Percentiles rank a stretch among this genome's conserved stretches.
Conservation (phyloP, 2,888 invertebrate species). For the Adineta ricciae region DNA sequence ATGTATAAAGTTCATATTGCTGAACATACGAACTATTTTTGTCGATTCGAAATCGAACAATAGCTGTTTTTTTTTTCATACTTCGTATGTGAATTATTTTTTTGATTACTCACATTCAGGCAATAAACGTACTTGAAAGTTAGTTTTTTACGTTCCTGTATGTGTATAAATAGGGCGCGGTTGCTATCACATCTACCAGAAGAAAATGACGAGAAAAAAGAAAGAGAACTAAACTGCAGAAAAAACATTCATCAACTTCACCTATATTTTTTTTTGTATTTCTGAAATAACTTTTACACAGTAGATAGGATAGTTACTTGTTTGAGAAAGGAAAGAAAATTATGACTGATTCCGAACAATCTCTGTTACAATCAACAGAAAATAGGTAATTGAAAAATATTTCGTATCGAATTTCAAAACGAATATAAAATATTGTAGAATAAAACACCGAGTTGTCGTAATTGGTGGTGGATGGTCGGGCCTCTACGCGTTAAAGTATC, state of each 20-base stretch:
- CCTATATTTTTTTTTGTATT: background rate
- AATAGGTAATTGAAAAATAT: background rate
- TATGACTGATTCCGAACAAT: background rate
- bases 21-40: too few relatives aligned
- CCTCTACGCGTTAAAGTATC: constrained; percentile 2
- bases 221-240: background rate
- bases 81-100: too few relatives aligned
- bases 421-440: background rate
- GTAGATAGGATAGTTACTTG: background rate
- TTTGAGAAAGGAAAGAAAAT: background rate
- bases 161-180: too few relatives aligned
- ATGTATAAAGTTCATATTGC: too few relatives aligned
- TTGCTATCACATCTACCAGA: too few relatives aligned
- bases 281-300: background rate
- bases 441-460: background rate
- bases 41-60: too few relatives aligned
- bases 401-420: background rate
- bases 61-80: too few relatives aligned
- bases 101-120: too few relatives aligned
- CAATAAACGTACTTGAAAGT: too few relatives aligned
- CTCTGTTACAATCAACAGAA: background rate
- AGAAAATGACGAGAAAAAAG: background rate
- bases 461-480: constrained; percentile 11
- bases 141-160: too few relatives aligned
- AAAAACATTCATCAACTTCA: background rate